Percentiles rank a stretch among this genome's conserved stretches.
phyloP scores from a whole-genome alignment of 1,140 invertebrate genomes.

The Drosophila carrolli region DNA sequence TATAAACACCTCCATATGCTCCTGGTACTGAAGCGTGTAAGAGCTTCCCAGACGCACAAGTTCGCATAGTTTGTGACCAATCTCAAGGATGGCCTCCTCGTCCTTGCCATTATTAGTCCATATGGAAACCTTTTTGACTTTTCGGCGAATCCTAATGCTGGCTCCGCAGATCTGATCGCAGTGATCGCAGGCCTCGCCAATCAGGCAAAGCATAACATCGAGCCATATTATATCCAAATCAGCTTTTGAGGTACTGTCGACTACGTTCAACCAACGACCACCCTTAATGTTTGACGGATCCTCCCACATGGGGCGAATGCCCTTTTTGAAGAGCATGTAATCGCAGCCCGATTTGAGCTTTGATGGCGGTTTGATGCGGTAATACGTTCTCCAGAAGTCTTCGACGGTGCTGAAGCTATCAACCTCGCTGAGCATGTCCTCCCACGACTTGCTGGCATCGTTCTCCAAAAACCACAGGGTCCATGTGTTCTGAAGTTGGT shows the following conservation, averaged over 20 bases:
- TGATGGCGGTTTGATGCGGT: neutral
- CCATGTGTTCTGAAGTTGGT: slow-evolving; percentile 6
- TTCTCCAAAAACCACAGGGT: neutral
- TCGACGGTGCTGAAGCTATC: slow-evolving; percentile 1
- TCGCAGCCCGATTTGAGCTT: neutral
- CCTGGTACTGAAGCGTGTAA: neutral
- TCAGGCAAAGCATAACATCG: neutral
- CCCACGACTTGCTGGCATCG: neutral
- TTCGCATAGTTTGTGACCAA: neutral
- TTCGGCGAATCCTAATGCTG: neutral
- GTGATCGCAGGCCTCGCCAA: slow-evolving; percentile 6
- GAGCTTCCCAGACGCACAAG: neutral
- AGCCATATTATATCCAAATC: slow-evolving; percentile 1
- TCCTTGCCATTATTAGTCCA: neutral
- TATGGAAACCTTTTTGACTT: neutral
- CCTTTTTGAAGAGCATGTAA: slow-evolving; percentile 4
- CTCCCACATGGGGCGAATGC: slow-evolving; percentile 3
- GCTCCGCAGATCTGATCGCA: slow-evolving; percentile 6
- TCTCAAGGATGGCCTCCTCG: neutral
- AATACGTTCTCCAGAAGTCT: neutral
- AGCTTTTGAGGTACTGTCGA: neutral
- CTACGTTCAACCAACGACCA: neutral
- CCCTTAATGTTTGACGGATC: neutral
- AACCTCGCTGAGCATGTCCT: neutral
- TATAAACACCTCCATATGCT: neutral